Evolutionary conservation across 2,113 vertebrate species (phyloP).

Genomic region (Grallaria varia): DNA sequence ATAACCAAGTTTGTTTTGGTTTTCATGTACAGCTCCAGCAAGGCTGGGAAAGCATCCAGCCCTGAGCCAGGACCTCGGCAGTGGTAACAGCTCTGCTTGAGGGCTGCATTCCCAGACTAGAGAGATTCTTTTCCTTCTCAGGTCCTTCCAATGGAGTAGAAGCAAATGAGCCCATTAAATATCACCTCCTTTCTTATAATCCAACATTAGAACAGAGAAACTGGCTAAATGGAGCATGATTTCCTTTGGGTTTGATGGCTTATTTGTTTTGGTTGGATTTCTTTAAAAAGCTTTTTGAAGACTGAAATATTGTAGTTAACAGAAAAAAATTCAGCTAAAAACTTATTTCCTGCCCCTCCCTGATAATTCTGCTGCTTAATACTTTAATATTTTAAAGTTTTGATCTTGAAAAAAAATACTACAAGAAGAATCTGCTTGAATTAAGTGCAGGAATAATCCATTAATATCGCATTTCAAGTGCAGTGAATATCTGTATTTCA

Average conservation of each 20-base stretch:
- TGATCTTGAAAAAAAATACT: not conserved
- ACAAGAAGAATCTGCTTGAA: not conserved
- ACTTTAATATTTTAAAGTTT: not conserved
- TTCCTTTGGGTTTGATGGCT: not conserved
- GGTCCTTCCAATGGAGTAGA: not conserved
- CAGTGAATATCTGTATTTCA: not conserved
- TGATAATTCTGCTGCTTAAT: not conserved
- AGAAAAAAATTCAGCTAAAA: not conserved
- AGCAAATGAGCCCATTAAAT: not conserved
- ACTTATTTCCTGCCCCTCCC: not conserved
- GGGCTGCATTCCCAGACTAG: not conserved
- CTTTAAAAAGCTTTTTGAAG: not conserved
- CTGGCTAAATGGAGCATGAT: not conserved
- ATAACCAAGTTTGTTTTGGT: not conserved
- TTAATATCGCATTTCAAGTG: not conserved
- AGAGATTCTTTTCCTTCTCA: not conserved
- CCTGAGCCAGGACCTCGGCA: not conserved
- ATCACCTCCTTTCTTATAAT: not conserved
- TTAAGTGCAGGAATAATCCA: not conserved
- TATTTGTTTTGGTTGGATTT: not conserved
- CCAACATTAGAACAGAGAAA: accelerated
- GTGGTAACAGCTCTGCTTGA: not conserved
- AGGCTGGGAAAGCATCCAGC: not conserved
- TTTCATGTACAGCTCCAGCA: not conserved
- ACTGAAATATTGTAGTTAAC: not conserved